Base-by-base conservation (phyloP, 2,888 invertebrate species). In the Patella depressa region DNA sequence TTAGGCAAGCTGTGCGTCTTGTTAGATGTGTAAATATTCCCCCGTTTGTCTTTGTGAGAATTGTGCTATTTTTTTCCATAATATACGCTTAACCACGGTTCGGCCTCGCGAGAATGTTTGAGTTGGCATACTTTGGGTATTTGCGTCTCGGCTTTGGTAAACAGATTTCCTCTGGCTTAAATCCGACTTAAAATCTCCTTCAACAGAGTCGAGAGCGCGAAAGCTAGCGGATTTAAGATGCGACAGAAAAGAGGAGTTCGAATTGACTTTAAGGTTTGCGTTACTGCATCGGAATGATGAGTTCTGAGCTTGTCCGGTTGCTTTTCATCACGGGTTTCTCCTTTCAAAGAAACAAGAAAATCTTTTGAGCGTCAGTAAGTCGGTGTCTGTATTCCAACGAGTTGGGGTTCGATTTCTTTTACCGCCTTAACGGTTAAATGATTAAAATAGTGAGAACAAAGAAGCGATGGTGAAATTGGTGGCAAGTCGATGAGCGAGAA, bases 41-140 rank as follows among this genome's bases (percentile, higher is more conserved):
- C 19, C 19, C 19, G 65, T 65, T 65, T 65, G 65, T 65, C 65
- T 19, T 65, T 65, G 65, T 65, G 19, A 65, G 65, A 65, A 19
- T 65, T 24, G 12, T 24, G 24, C 65, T 12, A 24, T 65, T 65
- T 65, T 65, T 65, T 65, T 24, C 24, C 24, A 65, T 65, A 65
- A 65, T 65, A 65, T 65, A 65, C 65, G 65, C 65, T 65, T 65
- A 65, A 65, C 65, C 65, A 65, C 65, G 65, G 65, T 65, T 65
- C 15, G 24, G 65, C 65, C 65, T 65, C 65, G 65, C 65, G 65
- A 65, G 65, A 65, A 65, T 65, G 65, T 65, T 65, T 65, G 65
- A 65, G 24, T 65, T 65, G 65, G 65, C 65, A 65, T 65, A 65
- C 65, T 65, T 65, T 11, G 65, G 65, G 65, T 65, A 24, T 65